Evolutionary conservation across 2,888 invertebrate species (phyloP), one percentile per base, ranked within the genome.

Genomic region (Sinelater perroti): DNA sequence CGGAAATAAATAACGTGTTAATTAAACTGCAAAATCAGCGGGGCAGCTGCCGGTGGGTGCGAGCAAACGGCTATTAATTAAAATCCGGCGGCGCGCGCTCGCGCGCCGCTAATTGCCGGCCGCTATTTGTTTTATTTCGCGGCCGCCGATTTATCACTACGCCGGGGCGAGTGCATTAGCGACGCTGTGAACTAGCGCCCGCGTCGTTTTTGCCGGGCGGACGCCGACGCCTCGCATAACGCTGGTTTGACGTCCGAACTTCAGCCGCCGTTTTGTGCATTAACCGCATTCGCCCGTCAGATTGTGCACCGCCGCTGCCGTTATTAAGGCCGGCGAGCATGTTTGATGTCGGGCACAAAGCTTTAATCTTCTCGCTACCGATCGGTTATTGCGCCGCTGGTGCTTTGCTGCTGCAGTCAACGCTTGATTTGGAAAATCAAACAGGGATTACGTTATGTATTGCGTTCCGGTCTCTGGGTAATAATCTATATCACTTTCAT

Each of bases 91-190:
- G 28, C 24, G 26, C n/a, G 45, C 8, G 21, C 42, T 45, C 45
- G 45, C 26, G 33, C 49, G 49, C 45, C 44, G 45, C 45, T 57
- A 50, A 56, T 57, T 46, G 56, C 38, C 24, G 31, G 17, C 42
- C 33, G 51, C 38, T 46, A 57, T 59, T 55, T 55, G 54, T 59
- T 59, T 54, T 55, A 49, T 55, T 49, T 42, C 52, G 17, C 30
- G 31, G 14, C 42, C 26, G 36, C 49, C 50, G 50, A 50, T 59
- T 49, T 49, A 54, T 59, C 59, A 59, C 50, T 44, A 35, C 31
- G 36, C 24, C 46, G 53, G 36, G 53, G 45, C 45, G 38, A 31
- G 40, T 59, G 44, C 54, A 59, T 59, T 59, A 54, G 14, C 50
- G 44, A 45, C 26, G 40, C 47, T 47, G 54, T 54, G 46, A 55